These are phyloP conservation scores for Diglossa cyanea DNA, from an alignment of 2,797 vertebrate genomes.

Conservation along the genomic window DNA sequence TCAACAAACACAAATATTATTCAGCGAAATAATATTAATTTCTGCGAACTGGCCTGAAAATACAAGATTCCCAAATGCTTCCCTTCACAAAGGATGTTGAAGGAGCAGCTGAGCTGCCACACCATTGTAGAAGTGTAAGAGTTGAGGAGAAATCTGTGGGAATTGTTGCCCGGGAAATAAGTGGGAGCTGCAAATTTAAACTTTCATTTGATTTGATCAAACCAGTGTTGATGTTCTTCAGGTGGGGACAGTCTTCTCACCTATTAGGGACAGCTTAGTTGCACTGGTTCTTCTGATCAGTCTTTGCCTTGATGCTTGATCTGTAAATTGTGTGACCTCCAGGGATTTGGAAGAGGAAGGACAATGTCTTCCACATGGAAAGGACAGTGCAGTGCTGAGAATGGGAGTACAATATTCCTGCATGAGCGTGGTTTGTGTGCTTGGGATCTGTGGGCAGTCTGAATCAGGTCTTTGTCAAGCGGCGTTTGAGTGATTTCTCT, in stretches of 20 bases:
- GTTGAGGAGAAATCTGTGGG: neutral
- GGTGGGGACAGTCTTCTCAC: neutral
- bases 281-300: neutral
- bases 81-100: neutral
- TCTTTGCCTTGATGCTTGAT: neutral
- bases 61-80: neutral
- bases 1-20: neutral
- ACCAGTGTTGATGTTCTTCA: neutral
- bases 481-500: conserved; percentile 79
- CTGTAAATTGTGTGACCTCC: neutral
- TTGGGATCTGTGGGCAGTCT: neutral
- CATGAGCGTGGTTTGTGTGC: neutral
- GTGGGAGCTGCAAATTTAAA: neutral
- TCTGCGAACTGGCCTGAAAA: neutral
- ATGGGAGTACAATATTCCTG: neutral
- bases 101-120: neutral
- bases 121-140: fast-evolving
- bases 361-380: neutral
- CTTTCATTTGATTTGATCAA: neutral
- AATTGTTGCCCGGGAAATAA: neutral
- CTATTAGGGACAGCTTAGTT: neutral
- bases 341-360: neutral
- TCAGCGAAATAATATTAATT: neutral
- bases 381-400: neutral
- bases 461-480: conserved; percentile 70